phyloP scores from a whole-genome alignment of 1,140 invertebrate genomes.

The Aphaenogaster ashmeadi region DNA sequence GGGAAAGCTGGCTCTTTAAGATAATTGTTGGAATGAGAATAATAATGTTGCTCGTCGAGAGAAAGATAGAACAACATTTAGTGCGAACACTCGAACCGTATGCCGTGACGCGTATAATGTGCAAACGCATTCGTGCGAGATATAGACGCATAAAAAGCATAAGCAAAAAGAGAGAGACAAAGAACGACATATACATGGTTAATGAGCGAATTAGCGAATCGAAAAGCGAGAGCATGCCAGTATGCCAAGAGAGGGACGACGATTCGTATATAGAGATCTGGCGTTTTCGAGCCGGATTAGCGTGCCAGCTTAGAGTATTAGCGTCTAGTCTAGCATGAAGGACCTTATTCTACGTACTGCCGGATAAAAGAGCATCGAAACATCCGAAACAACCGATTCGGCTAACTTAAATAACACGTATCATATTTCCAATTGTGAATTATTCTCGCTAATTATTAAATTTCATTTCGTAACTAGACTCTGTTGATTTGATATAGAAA shows the following conservation, averaged over 20 bases:
- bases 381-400: not conserved
- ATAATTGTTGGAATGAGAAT: not conserved
- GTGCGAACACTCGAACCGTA: slow-evolving; percentile 1
- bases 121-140: not conserved
- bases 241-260: slow-evolving; percentile 46
- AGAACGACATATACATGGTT: not conserved
- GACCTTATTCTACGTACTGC: not conserved
- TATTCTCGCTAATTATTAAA: not conserved
- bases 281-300: not conserved
- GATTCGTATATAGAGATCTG: slow-evolving; percentile 31
- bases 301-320: too few relatives aligned
- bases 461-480: not conserved
- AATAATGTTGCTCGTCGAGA: not conserved
- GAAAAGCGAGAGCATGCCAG: slow-evolving; percentile 67
- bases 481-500: not conserved
- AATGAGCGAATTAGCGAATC: slow-evolving; percentile 50
- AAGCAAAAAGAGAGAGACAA: slow-evolving; percentile 23
- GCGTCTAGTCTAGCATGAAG: not conserved
- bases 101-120: slow-evolving; percentile 25
- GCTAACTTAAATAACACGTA: not conserved
- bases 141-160: slow-evolving; percentile 30
- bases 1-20: not conserved
- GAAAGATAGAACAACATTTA: slow-evolving; percentile 10
- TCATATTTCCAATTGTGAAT: not conserved
- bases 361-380: not conserved